Percentiles rank a stretch among this genome's conserved stretches.
Conservation (phyloP, 2,888 invertebrate species). For the Limnephilus rhombicus region DNA sequence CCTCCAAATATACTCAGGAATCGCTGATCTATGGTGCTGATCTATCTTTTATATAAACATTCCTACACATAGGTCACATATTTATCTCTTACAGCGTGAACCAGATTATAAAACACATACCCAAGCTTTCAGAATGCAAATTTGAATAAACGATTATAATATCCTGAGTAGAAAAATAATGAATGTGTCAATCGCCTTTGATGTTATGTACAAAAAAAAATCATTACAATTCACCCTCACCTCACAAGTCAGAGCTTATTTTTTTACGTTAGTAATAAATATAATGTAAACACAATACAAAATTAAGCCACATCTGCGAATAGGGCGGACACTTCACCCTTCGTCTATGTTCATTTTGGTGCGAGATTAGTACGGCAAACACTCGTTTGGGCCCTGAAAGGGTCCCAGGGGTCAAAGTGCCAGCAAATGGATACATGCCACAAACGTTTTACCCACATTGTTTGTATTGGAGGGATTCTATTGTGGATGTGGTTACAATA, state of each 20-base stretch:
- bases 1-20: too few relatives aligned
- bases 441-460: background rate
- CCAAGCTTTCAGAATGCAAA: background rate
- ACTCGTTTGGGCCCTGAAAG: constrained; percentile 9
- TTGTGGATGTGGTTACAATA: background rate
- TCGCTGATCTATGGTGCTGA: too few relatives aligned
- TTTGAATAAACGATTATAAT: background rate
- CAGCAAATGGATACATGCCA: background rate
- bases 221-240: background rate
- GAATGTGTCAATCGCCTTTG: background rate
- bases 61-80: too few relatives aligned
- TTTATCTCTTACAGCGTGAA: background rate
- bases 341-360: constrained; percentile 6
- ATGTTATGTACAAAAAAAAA: background rate
- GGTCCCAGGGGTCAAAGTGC: background rate
- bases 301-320: background rate
- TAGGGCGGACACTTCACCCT: background rate
- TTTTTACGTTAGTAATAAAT: background rate
- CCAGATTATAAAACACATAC: background rate
- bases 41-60: too few relatives aligned
- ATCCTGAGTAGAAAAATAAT: background rate
- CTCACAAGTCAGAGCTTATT: background rate
- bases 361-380: constrained; percentile 29
- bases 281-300: background rate
- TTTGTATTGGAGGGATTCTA: background rate